A percentile compares a stretch with the other conserved stretches of the same genome.
These are phyloP conservation scores for Rhinoderma darwinii DNA, from an alignment of 2,113 vertebrate genomes.

Conservation along the genomic window DNA sequence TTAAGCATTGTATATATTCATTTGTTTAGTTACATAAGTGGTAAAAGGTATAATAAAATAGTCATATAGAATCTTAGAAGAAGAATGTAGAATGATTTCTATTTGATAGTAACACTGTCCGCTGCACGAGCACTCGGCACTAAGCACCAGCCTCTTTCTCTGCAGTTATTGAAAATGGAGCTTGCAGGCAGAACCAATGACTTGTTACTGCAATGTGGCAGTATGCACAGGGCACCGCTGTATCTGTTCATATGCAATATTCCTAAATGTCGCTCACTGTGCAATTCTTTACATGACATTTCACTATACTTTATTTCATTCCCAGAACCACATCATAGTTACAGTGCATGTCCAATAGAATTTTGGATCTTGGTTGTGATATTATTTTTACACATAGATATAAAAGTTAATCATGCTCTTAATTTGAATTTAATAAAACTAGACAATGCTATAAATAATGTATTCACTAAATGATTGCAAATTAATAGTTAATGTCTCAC, in stretches of 20 bases:
- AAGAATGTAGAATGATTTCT: neutral
- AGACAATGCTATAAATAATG: slow-evolving; percentile 10
- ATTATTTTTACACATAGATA: neutral
- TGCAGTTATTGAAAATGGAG: slow-evolving; percentile 44
- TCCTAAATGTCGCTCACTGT: neutral
- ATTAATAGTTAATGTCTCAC: neutral
- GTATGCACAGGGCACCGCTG: neutral
- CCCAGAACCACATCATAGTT: neutral
- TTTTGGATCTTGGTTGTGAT: neutral
- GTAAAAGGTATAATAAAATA: neutral
- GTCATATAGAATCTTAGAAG: neutral
- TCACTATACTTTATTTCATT: neutral
- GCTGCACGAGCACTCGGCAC: neutral
- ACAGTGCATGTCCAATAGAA: neutral
- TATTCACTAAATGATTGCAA: neutral
- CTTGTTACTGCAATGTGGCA: slow-evolving; percentile 1
- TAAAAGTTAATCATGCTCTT: neutral
- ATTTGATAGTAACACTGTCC: slow-evolving; percentile 3
- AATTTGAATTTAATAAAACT: slow-evolving; percentile 5
- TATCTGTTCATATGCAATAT: neutral
- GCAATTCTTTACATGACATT: neutral
- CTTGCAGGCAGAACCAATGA: slow-evolving; percentile 8
- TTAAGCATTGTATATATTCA: neutral
- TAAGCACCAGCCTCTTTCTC: slow-evolving; percentile 19
- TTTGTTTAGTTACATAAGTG: neutral